Percentiles rank a stretch among this genome's conserved stretches.
Conservation (phyloP, 2,888 invertebrate genomes). For the Rotaria sp. region DNA sequence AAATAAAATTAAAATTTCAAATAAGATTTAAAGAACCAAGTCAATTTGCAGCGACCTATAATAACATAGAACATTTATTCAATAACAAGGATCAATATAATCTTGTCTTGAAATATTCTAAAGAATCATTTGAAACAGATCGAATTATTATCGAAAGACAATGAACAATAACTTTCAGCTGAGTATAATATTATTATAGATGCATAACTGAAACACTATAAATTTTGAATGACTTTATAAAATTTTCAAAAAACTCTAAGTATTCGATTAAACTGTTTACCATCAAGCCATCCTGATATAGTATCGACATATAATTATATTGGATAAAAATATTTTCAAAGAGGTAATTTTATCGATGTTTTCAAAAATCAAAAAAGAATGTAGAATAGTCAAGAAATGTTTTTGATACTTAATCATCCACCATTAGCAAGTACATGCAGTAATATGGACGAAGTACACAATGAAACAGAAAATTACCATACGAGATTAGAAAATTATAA, state of each 20-base stretch:
- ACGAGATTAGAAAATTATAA: neutral
- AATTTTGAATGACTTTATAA: neutral
- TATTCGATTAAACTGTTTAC: neutral
- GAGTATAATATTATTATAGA: neutral
- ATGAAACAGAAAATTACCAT: neutral
- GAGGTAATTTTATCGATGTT: neutral
- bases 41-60: neutral
- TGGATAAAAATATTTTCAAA: neutral
- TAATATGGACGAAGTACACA: neutral
- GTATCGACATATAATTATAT: neutral
- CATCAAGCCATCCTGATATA: neutral
- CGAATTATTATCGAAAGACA: neutral
- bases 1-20: neutral
- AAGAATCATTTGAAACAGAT: neutral
- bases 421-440: neutral
- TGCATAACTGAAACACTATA: neutral
- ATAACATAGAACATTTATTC: neutral
- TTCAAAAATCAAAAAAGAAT: neutral
- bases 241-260: neutral
- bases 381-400: neutral
- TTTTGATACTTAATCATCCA: neutral
- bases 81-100: neutral
- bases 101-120: neutral
- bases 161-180: neutral
- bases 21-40: neutral